Evolutionary conservation across 2,888 invertebrate species (phyloP).

Genomic region (Pristionchus japonicus): DNA sequence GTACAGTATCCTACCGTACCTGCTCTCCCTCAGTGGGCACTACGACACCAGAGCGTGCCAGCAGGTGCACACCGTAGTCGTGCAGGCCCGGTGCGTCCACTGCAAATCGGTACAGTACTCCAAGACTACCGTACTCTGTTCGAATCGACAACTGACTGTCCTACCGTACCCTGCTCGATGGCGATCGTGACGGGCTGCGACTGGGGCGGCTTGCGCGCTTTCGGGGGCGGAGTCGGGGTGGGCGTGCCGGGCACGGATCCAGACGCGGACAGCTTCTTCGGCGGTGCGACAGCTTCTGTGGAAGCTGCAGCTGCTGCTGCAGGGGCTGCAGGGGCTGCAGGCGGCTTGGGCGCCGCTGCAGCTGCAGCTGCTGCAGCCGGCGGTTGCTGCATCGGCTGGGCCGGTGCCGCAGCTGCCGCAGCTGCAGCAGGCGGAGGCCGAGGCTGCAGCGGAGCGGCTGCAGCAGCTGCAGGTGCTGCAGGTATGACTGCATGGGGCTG

Average conservation of each 20-base stretch:
- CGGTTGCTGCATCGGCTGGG: not conserved
- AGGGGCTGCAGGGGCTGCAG: not conserved
- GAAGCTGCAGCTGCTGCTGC: conserved; percentile 1
- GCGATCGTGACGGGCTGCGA: not conserved
- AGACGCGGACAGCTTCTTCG: not conserved
- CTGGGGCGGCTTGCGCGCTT: not conserved
- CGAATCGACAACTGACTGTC: no score
- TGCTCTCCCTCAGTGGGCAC: not conserved
- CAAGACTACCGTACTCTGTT: not conserved
- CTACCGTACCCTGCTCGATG: conserved; percentile 4
- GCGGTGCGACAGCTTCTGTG: not conserved
- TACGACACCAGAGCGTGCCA: not conserved
- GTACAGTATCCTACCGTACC: not conserved
- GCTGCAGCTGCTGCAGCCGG: conserved; percentile 19
- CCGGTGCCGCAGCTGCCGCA: not conserved
- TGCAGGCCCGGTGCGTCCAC: conserved; percentile 24
- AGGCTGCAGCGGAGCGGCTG: not conserved
- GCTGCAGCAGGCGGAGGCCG: not conserved
- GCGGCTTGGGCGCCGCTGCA: not conserved
- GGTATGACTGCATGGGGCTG: not conserved
- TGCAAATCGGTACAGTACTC: conserved; percentile 4
- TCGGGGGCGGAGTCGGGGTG: not conserved
- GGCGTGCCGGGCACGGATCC: not conserved
- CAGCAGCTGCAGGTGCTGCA: not conserved
- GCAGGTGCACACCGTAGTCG: conserved; percentile 36